These are phyloP conservation scores for Crambe crambe DNA, from an alignment of 37 sponge, comb jelly and placozoan species.

Conservation along the genomic window DNA sequence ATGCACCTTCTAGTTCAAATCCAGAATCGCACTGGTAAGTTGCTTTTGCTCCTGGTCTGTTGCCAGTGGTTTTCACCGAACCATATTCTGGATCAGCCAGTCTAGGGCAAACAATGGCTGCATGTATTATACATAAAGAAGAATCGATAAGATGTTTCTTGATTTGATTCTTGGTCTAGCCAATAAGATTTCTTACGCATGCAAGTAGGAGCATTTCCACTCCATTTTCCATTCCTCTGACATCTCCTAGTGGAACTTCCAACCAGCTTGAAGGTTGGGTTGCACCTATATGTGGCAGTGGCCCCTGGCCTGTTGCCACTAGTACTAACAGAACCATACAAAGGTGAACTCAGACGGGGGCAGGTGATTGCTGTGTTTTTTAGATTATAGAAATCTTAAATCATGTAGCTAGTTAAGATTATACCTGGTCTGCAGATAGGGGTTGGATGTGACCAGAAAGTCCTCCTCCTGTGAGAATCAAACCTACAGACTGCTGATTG, in stretches of 20 bases:
- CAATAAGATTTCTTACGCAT: conserved; percentile 40
- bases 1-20: conserved; percentile 35
- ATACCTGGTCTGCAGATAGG: no score
- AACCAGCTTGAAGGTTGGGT: conserved; percentile 27
- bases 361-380: no score
- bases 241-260: conserved; percentile 34
- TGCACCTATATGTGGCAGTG: conserved; percentile 32
- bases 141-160: no score
- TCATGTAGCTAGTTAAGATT: no score
- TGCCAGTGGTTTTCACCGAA: conserved; percentile 3
- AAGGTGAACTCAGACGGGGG: background rate
- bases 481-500: conserved; percentile 19
- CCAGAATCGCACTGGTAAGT: conserved; percentile 39
- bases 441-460: conserved; percentile 15
- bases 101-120: conserved; percentile 35
- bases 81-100: conserved; percentile 35
- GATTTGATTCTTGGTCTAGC: no score
- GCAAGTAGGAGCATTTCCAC: conserved; percentile 53
- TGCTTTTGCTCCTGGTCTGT: conserved; percentile 17
- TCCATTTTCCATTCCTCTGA: conserved; percentile 51
- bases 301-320: conserved; percentile 14
- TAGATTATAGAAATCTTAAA: no score
- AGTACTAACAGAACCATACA: background rate
- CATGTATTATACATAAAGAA: background rate
- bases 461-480: conserved; percentile 15